Evolutionary conservation across 2,113 vertebrate species (phyloP).

Genomic region (Oryzias javanicus): DNA sequence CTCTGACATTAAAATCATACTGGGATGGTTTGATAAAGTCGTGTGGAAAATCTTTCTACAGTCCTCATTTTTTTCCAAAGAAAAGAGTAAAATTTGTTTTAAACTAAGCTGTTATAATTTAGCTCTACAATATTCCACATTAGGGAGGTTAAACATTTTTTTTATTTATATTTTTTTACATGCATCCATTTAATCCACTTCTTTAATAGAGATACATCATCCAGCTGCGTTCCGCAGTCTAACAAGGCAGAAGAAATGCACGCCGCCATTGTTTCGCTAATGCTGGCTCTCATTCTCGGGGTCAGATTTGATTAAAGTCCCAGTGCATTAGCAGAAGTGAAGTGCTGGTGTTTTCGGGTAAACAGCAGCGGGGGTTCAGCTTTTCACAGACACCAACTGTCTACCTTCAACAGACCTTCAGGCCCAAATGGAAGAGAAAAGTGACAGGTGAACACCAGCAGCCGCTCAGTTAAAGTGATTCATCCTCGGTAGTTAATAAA

Average conservation of each 20-base stretch:
- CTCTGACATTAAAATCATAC: too few relatives aligned
- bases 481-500: too few relatives aligned
- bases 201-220: constrained; percentile 79
- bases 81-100: too few relatives aligned
- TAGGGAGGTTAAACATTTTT: too few relatives aligned
- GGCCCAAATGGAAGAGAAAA: constrained; percentile 84
- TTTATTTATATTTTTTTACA: too few relatives aligned
- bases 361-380: constrained; percentile 93
- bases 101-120: too few relatives aligned
- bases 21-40: too few relatives aligned
- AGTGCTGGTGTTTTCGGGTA: constrained; percentile 89
- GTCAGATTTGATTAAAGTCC: constrained; percentile 95
- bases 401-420: constrained; percentile 82
- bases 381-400: constrained; percentile 82
- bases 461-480: too few relatives aligned
- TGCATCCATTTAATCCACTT: constrained; percentile 20
- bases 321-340: constrained; percentile 87
- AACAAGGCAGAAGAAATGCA: constrained; percentile 66
- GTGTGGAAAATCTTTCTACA: too few relatives aligned
- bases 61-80: accelerated
- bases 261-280: constrained; percentile 80
- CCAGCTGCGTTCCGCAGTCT: constrained; percentile 86
- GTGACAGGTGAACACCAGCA: constrained; percentile 87
- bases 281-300: constrained; percentile 88
- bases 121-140: too few relatives aligned